Evolutionary conservation across 2,113 vertebrate genomes (phyloP), one percentile per base, ranked within the genome.

Genomic region (Leucopsar rothschildi): DNA sequence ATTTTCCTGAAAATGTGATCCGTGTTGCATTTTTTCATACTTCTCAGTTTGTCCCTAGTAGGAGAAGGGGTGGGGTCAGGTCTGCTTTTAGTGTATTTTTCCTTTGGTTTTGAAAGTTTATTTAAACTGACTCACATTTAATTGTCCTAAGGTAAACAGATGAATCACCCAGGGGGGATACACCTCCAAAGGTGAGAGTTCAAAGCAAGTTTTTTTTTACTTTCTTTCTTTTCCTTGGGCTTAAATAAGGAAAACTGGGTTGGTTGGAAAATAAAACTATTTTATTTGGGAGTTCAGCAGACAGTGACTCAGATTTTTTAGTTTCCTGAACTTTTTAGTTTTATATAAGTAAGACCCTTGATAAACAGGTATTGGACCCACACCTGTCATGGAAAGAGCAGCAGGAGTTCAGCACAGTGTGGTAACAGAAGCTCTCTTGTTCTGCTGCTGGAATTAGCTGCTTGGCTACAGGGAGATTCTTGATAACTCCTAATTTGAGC

Each of bases 91-190:
- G 96, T 69, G 4, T 95, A 95, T 96, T 98, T 98, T 98, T 94
- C 97, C 96, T 98, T 97, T 93, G 97, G 95, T 96, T 95, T 97
- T 97, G 96, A 92, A 97, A 96, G 96, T 97, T 94, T 98, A 93
- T 97, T 97, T 97, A 93, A 97, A 96, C 94, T 98, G 98, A 98
- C 94, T 98, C 98, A 98, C 93, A 97, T 97, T 97, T 98, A 98
- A 98, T 98, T 98, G 97, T 98, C 97, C 90, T 97, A 96, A 97
- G 88, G 97, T 97, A 98, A 98, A 98, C 88, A 96, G 96, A 98
- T 98, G 98, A 98, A 97, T 97, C 98, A 97, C 92, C 47, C 64
- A 90, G 88, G 89, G 92, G 97, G 96, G 96, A 97, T 96, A 96
- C 60, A 97, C 96, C 92, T 94, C 91, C 91, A 96, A 97, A 97